phyloP scores from a whole-genome alignment of 1,140 invertebrate genomes.

The Sesamia nonagrioides region DNA sequence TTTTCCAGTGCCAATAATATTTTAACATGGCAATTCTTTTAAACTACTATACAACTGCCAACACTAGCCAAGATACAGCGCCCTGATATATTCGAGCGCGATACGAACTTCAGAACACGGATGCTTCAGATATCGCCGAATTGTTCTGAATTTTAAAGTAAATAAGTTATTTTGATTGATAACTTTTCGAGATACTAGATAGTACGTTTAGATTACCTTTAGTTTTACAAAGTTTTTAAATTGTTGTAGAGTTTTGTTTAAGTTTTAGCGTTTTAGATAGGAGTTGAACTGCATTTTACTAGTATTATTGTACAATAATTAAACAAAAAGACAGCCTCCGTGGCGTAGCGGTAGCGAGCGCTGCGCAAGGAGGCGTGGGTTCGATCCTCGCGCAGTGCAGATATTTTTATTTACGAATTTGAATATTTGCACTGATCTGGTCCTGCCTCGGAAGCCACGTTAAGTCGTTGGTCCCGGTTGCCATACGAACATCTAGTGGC shows the following conservation, averaged over 20 bases:
- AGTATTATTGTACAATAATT: background rate
- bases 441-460: too few relatives aligned
- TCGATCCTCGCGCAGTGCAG: too few relatives aligned
- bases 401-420: too few relatives aligned
- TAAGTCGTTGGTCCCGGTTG: too few relatives aligned
- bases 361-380: too few relatives aligned
- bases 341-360: too few relatives aligned
- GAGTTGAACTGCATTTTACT: background rate
- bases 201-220: slow-evolving; percentile 4
- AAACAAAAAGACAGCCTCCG: too few relatives aligned
- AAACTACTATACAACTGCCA: background rate
- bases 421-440: too few relatives aligned
- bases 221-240: slow-evolving; percentile 11
- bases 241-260: slow-evolving; percentile 3
- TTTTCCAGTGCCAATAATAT: background rate
- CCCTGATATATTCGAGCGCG: slow-evolving; percentile 52
- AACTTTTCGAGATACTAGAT: slow-evolving; percentile 25
- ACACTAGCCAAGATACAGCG: slow-evolving; percentile 47
- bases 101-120: slow-evolving; percentile 54
- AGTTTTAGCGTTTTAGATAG: slow-evolving; percentile 19
- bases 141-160: slow-evolving; percentile 51
- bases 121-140: slow-evolving; percentile 54
- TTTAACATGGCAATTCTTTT: background rate
- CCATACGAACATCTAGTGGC: too few relatives aligned
- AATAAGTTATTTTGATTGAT: slow-evolving; percentile 45